Evolutionary conservation across 2,888 invertebrate species (phyloP).

Genomic region (Rhagium mordax): DNA sequence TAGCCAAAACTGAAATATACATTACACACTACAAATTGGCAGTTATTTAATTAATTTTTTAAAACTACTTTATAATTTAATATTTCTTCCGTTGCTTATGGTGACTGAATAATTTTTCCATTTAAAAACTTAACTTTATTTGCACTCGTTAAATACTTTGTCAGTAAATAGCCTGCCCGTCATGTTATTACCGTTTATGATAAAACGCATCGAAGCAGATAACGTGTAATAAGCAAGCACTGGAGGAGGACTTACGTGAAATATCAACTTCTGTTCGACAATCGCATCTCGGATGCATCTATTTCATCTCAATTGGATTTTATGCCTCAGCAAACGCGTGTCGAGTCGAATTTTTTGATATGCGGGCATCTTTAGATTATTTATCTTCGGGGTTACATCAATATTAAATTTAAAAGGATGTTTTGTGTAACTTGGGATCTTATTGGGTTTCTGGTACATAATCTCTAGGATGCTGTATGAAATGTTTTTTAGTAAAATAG

Average conservation of each 20-base stretch:
- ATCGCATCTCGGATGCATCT: slow-evolving; percentile 51
- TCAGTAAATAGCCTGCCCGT: neutral
- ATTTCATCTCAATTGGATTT: slow-evolving; percentile 51
- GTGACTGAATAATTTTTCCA: neutral
- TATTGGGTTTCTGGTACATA: slow-evolving; percentile 21
- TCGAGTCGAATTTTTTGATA: slow-evolving; percentile 46
- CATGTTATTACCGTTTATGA: slow-evolving; percentile 9
- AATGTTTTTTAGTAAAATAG: too few species aligned
- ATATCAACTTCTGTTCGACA: slow-evolving; percentile 37
- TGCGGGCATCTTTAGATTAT: slow-evolving; percentile 45
- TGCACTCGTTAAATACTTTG: neutral
- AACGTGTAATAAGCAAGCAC: slow-evolving; percentile 30
- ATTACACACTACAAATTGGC: too few species aligned
- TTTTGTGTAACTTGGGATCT: slow-evolving; percentile 32
- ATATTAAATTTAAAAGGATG: slow-evolving; percentile 47
- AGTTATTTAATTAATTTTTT: too few species aligned
- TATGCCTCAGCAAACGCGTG: slow-evolving; percentile 45
- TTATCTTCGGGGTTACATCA: slow-evolving; percentile 44
- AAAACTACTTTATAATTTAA: neutral
- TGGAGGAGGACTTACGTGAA: slow-evolving; percentile 23
- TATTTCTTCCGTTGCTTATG: neutral
- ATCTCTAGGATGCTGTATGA: neutral
- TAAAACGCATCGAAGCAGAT: slow-evolving; percentile 21
- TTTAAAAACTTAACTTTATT: neutral
- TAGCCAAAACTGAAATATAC: too few species aligned